phyloP scores from a whole-genome alignment of 1,140 invertebrate species.

The Drosophila subpulchrella region DNA sequence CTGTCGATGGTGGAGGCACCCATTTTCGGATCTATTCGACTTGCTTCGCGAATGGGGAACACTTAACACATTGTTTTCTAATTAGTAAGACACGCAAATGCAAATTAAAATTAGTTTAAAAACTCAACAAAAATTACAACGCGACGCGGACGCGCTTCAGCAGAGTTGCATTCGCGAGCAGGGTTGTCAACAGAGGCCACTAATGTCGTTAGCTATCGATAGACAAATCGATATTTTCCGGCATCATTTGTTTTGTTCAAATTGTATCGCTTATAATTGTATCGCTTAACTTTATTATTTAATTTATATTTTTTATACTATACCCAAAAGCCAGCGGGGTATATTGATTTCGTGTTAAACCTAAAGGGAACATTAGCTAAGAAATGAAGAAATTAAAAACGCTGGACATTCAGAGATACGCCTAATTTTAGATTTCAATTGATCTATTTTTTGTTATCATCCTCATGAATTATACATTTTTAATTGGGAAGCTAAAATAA shows the following conservation, averaged over 20 bases:
- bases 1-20: slow-evolving; percentile 66
- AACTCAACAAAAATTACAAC: slow-evolving; percentile 67
- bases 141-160: slow-evolving; percentile 65
- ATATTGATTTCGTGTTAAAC: no score
- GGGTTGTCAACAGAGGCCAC: not conserved
- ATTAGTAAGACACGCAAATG: slow-evolving; percentile 46
- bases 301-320: no score
- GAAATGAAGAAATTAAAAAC: no score
- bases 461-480: no score
- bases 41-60: slow-evolving; percentile 11
- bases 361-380: no score
- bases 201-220: slow-evolving; percentile 16
- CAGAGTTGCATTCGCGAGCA: slow-evolving; percentile 46
- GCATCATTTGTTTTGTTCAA: not conserved
- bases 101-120: slow-evolving; percentile 41
- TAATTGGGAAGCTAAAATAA: no score
- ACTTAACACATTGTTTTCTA: slow-evolving; percentile 52
- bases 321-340: no score
- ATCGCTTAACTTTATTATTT: no score
- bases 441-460: no score
- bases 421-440: no score
- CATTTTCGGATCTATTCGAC: slow-evolving; percentile 13
- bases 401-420: no score
- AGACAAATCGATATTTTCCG: not conserved
- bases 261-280: no score